Conservation (phyloP, 1,140 invertebrate genomes). For the Hylyphantes graminicola region DNA sequence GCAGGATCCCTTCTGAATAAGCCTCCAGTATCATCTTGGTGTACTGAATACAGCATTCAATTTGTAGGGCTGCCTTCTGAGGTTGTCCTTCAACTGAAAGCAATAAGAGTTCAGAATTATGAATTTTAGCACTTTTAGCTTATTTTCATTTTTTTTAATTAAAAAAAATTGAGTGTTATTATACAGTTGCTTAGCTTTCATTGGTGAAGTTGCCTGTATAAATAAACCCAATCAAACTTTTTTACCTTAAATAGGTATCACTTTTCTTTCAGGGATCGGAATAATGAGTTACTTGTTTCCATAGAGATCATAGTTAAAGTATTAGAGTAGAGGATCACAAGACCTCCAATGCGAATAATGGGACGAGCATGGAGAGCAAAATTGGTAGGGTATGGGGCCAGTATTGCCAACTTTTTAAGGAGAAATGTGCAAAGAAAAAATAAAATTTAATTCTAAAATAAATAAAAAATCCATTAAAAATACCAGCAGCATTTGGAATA, state of each 20-base stretch:
- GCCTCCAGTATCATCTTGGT: slow-evolving; percentile 25
- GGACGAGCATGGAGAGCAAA: no score
- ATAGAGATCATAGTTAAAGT: no score
- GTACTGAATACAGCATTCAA: slow-evolving; percentile 23
- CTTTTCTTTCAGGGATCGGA: no score
- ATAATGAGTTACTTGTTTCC: not conserved
- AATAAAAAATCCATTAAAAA: no score
- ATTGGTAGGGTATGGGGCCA: no score
- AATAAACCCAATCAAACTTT: not conserved
- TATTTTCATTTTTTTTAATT: not conserved
- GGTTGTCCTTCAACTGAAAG: not conserved
- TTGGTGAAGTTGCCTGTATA: not conserved
- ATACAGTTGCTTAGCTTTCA: not conserved
- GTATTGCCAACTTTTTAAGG: no score
- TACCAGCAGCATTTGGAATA: no score
- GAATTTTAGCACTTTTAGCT: no score
- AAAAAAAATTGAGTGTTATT: not conserved
- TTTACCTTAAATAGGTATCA: not conserved
- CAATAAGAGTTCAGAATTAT: not conserved
- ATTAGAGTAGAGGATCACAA: no score
- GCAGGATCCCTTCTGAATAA: slow-evolving; percentile 19
- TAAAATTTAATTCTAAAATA: no score
- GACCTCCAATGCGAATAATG: no score
- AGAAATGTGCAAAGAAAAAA: no score
- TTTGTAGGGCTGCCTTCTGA: not conserved